Evolutionary conservation across 2,888 invertebrate genomes (phyloP).

Genomic region (Andricus quercusramuli): DNA sequence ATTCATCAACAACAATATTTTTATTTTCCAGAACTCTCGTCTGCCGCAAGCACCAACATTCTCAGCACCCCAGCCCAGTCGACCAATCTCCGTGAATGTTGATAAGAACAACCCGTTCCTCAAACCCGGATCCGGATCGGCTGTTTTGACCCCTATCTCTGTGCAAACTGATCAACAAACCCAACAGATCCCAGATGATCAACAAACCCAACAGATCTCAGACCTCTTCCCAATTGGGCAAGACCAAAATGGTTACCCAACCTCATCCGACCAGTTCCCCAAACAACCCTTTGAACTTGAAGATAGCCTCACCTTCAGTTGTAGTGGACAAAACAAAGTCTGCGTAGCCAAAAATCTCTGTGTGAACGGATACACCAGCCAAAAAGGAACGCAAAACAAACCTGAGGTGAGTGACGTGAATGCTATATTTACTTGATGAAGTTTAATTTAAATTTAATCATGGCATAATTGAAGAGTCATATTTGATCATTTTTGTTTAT

Average conservation of each 20-base stretch:
- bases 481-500: neutral
- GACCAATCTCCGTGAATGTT: slow-evolving; percentile 22
- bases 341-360: slow-evolving; percentile 84
- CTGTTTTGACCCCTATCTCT: slow-evolving; percentile 43
- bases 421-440: neutral
- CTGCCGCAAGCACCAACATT: slow-evolving; percentile 16
- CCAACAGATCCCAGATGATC: slow-evolving; percentile 22
- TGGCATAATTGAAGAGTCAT: neutral
- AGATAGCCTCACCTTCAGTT: slow-evolving; percentile 80
- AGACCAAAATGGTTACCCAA: neutral
- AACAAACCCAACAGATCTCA: slow-evolving; percentile 27
- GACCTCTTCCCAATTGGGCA: slow-evolving; percentile 42
- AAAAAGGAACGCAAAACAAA: slow-evolving; percentile 79
- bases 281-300: slow-evolving; percentile 70
- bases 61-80: neutral
- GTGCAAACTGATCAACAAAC: slow-evolving; percentile 26
- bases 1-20: neutral
- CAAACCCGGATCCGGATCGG: slow-evolving; percentile 53
- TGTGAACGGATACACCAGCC: slow-evolving; percentile 81
- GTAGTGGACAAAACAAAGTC: slow-evolving; percentile 81
- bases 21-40: neutral
- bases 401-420: slow-evolving; percentile 79
- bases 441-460: neutral
- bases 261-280: neutral
- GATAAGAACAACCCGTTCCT: slow-evolving; percentile 48